Conservation (phyloP, 2,113 vertebrate genomes). For the Ranitomeya variabilis region DNA sequence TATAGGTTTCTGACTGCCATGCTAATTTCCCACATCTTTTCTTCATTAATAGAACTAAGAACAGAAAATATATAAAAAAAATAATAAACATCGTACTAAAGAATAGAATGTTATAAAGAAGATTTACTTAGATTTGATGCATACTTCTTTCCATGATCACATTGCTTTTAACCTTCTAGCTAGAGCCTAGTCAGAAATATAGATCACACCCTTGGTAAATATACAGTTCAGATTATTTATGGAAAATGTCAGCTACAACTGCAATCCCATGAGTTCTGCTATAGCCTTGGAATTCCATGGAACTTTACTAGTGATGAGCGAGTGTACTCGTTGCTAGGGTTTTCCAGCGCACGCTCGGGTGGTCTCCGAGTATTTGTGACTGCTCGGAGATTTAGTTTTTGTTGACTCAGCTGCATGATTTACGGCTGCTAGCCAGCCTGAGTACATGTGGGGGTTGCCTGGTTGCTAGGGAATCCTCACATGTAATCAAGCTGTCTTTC, state of each 20-base stretch:
- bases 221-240: not conserved
- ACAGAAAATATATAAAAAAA: constrained; percentile 9
- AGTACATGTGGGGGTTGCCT: too few species aligned
- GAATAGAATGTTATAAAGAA: constrained; percentile 9
- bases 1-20: not conserved
- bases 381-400: too few species aligned
- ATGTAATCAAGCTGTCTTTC: too few species aligned
- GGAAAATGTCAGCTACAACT: constrained; percentile 22
- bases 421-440: too few species aligned
- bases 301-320: too few species aligned
- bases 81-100: not conserved
- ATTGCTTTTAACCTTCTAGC: constrained; percentile 18
- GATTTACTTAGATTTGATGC: not conserved
- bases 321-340: too few species aligned
- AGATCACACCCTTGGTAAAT: constrained; percentile 45
- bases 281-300: not conserved
- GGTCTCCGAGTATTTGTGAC: too few species aligned
- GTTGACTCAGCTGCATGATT: too few species aligned
- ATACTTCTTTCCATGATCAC: constrained; percentile 34
- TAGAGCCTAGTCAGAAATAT: not conserved
- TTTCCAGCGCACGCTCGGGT: too few species aligned
- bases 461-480: too few species aligned
- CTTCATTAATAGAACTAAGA: not conserved
- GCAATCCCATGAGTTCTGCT: not conserved
- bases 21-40: not conserved